phyloP scores from a whole-genome alignment of 2,888 invertebrate genomes.

The Agrilus mali region DNA sequence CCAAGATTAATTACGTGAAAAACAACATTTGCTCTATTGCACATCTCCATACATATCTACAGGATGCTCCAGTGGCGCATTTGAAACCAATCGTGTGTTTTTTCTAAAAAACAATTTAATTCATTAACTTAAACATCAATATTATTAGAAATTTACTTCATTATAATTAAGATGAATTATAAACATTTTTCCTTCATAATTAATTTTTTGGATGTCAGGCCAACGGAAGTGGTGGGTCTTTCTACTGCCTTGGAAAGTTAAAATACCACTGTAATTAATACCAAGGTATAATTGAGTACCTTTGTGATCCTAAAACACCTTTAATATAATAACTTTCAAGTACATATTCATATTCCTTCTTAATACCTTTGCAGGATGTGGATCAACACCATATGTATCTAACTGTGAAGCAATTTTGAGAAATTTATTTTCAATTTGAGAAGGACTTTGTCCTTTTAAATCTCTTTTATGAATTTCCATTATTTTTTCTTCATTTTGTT shows the following conservation, averaged over 20 bases:
- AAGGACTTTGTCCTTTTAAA: conserved; percentile 73
- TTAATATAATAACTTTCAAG: not conserved
- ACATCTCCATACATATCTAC: conserved; percentile 94
- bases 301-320: conserved; percentile 65
- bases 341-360: not conserved
- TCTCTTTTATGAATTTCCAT: conserved; percentile 83
- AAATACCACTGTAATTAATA: conserved; percentile 88
- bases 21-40: conserved; percentile 96
- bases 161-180: conserved; percentile 87
- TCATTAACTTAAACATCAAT: not conserved
- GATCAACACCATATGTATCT: conserved; percentile 96
- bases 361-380: conserved; percentile 87
- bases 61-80: conserved; percentile 83
- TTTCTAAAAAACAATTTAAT: conserved; percentile 49
- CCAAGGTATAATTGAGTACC: conserved; percentile 87
- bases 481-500: conserved; percentile 83
- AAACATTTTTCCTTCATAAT: conserved; percentile 96
- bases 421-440: conserved; percentile 82
- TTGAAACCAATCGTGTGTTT: conserved; percentile 92
- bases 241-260: conserved; percentile 87
- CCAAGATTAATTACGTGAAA: conserved; percentile 71
- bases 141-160: conserved; percentile 51
- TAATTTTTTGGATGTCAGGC: conserved; percentile 90
- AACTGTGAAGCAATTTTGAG: conserved; percentile 81
- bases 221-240: conserved; percentile 93